These are phyloP conservation scores for Pogona vitticeps DNA, from an alignment of 2,113 vertebrate species.

Conservation along the genomic window DNA sequence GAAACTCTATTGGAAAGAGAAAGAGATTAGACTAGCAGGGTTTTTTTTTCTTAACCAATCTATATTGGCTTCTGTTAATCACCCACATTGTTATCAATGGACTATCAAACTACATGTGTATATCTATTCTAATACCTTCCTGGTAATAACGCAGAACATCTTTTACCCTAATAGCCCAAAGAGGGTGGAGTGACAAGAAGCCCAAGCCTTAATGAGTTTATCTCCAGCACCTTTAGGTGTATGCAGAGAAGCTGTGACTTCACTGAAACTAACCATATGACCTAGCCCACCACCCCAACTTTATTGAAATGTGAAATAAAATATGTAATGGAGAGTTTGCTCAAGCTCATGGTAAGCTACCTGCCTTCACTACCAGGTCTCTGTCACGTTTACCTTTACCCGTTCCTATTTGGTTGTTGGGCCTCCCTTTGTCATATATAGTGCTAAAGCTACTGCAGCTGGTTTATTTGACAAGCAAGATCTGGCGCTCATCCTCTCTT, in stretches of 20 bases:
- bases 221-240: background rate
- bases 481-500: accelerated
- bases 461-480: constrained; percentile 22
- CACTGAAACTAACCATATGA: background rate
- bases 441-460: accelerated
- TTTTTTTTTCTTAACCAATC: background rate
- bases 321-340: background rate
- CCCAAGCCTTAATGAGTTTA: background rate
- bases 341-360: background rate
- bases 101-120: background rate
- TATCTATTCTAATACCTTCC: background rate
- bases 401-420: background rate
- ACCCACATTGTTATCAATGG: background rate
- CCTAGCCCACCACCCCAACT: background rate
- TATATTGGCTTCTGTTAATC: background rate
- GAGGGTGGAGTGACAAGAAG: background rate
- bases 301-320: background rate
- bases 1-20: background rate
- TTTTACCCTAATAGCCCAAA: background rate
- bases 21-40: background rate
- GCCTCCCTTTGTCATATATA: constrained; percentile 33
- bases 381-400: accelerated
- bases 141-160: background rate
- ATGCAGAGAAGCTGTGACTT: background rate
- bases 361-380: constrained; percentile 16